These are phyloP conservation scores for Bujurquina vittata DNA, from an alignment of 2,113 vertebrate species.

Conservation along the genomic window DNA sequence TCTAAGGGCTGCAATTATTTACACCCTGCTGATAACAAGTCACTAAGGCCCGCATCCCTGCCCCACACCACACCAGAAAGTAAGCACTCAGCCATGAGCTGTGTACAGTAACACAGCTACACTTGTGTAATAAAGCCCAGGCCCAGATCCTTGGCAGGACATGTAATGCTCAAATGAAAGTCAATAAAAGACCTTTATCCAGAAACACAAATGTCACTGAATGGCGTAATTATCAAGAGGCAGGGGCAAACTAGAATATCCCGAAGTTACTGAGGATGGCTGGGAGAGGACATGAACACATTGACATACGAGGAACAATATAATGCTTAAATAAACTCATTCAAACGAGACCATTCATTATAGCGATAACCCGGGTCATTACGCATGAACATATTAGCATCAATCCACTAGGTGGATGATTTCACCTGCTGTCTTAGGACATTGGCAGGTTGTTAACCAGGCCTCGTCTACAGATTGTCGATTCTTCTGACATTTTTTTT, in stretches of 20 bases:
- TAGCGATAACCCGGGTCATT: no score
- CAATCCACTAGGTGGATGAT: background rate
- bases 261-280: background rate
- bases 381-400: background rate
- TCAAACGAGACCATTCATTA: background rate
- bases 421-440: slow-evolving; percentile 37
- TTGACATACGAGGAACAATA: background rate
- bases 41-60: slow-evolving; percentile 12
- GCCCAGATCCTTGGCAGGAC: slow-evolving; percentile 7
- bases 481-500: background rate
- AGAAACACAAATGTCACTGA: background rate
- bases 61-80: background rate
- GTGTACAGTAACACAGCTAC: background rate
- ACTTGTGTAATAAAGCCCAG: background rate
- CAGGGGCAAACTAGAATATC: background rate
- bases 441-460: background rate
- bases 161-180: background rate
- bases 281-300: background rate
- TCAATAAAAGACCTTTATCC: background rate
- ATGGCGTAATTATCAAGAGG: background rate
- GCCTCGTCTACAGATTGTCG: background rate
- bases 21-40: slow-evolving; percentile 59
- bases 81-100: background rate
- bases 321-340: background rate
- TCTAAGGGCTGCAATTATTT: slow-evolving; percentile 62